These are phyloP conservation scores for Plestiodon gilberti DNA, from an alignment of 2,113 vertebrate species.

Conservation along the genomic window DNA sequence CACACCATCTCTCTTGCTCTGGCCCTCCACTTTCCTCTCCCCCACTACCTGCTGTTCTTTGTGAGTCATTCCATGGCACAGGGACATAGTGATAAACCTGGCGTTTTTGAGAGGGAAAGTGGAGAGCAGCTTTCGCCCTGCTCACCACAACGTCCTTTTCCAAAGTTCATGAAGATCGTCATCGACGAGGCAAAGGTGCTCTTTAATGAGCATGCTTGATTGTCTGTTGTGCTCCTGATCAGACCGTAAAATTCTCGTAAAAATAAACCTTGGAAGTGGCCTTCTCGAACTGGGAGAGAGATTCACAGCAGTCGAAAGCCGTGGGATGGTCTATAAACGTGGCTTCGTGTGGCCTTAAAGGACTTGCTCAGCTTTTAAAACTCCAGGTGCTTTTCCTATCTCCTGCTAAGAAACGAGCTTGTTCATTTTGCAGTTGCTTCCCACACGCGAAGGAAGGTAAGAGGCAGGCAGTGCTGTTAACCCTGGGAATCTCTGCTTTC, in stretches of 20 bases:
- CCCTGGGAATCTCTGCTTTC: background rate
- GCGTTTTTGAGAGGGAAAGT: background rate
- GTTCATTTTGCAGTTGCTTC: background rate
- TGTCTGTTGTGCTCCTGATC: background rate
- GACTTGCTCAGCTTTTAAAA: constrained; percentile 7
- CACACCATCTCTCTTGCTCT: no score
- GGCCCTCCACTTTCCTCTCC: no score
- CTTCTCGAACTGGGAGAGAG: background rate
- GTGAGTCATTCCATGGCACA: no score
- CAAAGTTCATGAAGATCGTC: background rate
- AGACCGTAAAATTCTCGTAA: background rate
- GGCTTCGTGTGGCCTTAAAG: background rate
- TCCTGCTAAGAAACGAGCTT: background rate
- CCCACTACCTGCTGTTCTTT: background rate
- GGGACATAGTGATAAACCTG: background rate
- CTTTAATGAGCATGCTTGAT: background rate
- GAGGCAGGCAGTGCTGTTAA: background rate
- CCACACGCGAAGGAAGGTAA: no score
- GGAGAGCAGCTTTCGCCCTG: background rate
- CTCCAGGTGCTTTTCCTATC: constrained; percentile 11
- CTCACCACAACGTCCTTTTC: background rate
- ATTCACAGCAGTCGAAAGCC: background rate
- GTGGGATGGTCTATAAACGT: background rate
- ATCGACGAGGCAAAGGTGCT: background rate
- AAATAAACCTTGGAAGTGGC: background rate